A percentile compares a stretch with the other conserved stretches of the same genome.
Conservation (phyloP, 2,113 vertebrate genomes). For the Epinephelus cyanopodus region DNA sequence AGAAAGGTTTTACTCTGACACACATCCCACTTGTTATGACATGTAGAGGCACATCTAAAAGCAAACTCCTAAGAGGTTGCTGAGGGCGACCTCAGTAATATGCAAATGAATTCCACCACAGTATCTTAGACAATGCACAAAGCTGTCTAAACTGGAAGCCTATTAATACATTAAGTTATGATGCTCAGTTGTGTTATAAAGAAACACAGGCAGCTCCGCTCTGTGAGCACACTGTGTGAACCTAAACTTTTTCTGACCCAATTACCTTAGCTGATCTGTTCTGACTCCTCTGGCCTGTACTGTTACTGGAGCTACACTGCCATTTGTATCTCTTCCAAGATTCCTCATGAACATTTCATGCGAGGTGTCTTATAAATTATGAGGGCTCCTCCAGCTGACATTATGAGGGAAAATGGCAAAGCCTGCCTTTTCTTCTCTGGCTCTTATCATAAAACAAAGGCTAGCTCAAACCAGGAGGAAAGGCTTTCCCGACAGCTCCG, state of each 20-base stretch:
- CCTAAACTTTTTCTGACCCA: conserved; percentile 79
- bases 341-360: conserved; percentile 84
- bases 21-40: conserved; percentile 79
- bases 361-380: conserved; percentile 83
- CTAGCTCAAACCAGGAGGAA: conserved; percentile 44
- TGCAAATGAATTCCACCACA: conserved; percentile 80
- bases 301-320: conserved; percentile 53
- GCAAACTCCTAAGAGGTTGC: conserved; percentile 82
- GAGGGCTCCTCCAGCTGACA: conserved; percentile 74
- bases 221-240: conserved; percentile 43
- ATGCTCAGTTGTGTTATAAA: conserved; percentile 58
- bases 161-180: conserved; percentile 81
- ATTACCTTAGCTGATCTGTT: conserved; percentile 73
- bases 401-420: conserved; percentile 68
- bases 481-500: conserved; percentile 64
- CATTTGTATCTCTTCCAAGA: conserved; percentile 80
- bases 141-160: conserved; percentile 78
- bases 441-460: conserved; percentile 72
- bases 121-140: conserved; percentile 82
- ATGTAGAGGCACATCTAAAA: conserved; percentile 79
- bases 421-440: conserved; percentile 56
- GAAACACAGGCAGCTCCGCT: conserved; percentile 56
- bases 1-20: conserved; percentile 76
- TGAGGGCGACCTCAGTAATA: conserved; percentile 84
- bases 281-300: conserved; percentile 67